phyloP scores from a whole-genome alignment of 2,113 vertebrate genomes.

The Aleadryas rufinucha region DNA sequence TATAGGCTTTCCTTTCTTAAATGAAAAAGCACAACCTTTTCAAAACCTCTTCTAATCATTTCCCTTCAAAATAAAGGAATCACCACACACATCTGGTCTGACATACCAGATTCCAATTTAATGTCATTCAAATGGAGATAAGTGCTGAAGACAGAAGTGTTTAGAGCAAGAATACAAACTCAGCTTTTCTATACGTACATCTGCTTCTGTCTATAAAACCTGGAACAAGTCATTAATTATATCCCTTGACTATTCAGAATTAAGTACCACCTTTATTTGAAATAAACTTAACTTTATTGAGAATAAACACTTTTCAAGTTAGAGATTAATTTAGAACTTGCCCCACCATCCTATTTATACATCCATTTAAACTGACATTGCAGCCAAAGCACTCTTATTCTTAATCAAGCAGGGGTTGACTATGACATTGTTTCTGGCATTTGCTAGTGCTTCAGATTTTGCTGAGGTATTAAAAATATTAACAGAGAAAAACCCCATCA shows the following conservation, averaged over 20 bases:
- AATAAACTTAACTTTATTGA: neutral
- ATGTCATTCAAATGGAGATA: slow-evolving; percentile 10
- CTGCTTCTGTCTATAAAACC: neutral
- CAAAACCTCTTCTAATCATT: neutral
- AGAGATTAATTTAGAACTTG: neutral
- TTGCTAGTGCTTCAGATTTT: neutral
- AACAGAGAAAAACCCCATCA: neutral
- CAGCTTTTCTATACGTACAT: neutral
- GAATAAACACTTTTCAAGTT: neutral
- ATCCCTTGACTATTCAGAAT: neutral
- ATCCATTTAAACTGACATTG: neutral
- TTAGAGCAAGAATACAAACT: neutral
- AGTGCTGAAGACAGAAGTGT: neutral
- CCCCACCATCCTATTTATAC: neutral
- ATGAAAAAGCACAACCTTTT: neutral
- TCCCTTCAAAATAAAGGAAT: neutral
- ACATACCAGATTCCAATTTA: neutral
- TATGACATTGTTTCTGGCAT: neutral
- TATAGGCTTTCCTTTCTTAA: neutral
- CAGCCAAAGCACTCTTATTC: neutral
- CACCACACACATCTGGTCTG: neutral
- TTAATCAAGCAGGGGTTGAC: neutral
- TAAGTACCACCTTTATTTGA: neutral
- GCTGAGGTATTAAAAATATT: neutral
- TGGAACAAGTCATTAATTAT: neutral